A percentile compares a stretch with the other conserved stretches of the same genome.
Evolutionary conservation across 2,888 invertebrate genomes (phyloP).

Genomic region (Syrphus vitripennis): DNA sequence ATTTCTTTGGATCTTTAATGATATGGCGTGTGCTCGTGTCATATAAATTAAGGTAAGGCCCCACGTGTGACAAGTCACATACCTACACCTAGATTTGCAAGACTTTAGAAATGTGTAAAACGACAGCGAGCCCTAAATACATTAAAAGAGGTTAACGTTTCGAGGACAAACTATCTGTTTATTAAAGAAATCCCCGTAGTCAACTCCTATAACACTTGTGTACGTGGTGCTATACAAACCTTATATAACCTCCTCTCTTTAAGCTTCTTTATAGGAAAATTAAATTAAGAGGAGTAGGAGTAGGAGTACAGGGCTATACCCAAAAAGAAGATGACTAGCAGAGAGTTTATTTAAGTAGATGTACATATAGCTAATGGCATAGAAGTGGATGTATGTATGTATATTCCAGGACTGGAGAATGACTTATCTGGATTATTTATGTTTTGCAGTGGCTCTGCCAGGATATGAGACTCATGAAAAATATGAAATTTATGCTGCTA

Average conservation of each 20-base stretch:
- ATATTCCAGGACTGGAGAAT: constrained; percentile 32
- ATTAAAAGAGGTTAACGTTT: constrained; percentile 20
- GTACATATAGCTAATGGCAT: neutral
- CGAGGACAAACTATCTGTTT: neutral
- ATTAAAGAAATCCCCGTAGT: neutral
- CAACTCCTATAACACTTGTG: neutral
- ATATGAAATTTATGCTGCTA: constrained; percentile 68
- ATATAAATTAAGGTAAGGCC: constrained; percentile 16
- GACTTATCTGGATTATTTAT: constrained; percentile 71
- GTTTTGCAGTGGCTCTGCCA: constrained; percentile 60
- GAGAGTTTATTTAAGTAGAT: neutral
- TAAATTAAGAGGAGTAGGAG: constrained; percentile 50
- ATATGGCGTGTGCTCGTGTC: neutral
- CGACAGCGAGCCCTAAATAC: neutral
- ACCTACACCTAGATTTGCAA: neutral
- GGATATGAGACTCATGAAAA: constrained; percentile 69
- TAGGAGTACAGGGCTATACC: neutral
- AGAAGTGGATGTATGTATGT: constrained; percentile 27
- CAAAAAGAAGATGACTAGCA: neutral
- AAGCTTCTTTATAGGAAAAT: constrained; percentile 43
- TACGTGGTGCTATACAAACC: neutral
- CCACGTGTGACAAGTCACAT: neutral
- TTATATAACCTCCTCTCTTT: constrained; percentile 11
- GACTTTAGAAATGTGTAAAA: neutral
- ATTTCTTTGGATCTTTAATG: constrained; percentile 1